Evolutionary conservation across 1,140 invertebrate species (phyloP), one percentile per base, ranked within the genome.

Genomic region (Drosophila punjabiensis): DNA sequence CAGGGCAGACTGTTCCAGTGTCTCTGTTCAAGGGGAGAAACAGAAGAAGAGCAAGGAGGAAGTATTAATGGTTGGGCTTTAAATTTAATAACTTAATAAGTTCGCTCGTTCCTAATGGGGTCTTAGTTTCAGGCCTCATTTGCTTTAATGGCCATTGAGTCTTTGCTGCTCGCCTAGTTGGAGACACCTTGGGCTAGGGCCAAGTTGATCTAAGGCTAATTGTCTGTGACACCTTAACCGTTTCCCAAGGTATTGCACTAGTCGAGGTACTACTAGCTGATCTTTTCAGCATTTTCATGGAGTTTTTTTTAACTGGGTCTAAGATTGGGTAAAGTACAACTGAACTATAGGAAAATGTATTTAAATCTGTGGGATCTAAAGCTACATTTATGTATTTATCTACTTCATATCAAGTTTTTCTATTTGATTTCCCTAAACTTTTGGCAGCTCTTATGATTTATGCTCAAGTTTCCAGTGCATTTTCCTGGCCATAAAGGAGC

Each of bases 71-170:
- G 41, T 18, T 48, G 20, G 47, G 60, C 69, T 59, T 48, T 62
- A 73, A 67, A 30, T 20, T 73, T 67, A 79, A 89, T 88, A 87
- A 65, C 77, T 84, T 74, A 73, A 87, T 87, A 70, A 73, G 78
- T 56, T 68, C 37, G 32, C 39, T 39, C 56, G 20, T 37, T 41
- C 41, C 60, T 64, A 50, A 58, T 64, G 43, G 33, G 33, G 39
- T 62, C 76, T 63, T 64, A 69, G 76, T 60, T 78, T 81, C 53
- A 89, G 62, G 81, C 81, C 77, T 71, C 84, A 87, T 87, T 87
- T 81, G 58, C 41, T n/a, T 11, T 67, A 83, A 88, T 83, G 52
- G 39, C 37, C 58, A 70, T 61, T 56, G 32, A 56, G 52, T 52
- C 30, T 43, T 16, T 68, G 16, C 45, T 59, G 70, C 33, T 48